Evolutionary conservation across 2,797 vertebrate species (phyloP).

Genomic region (Acipenser ruthenus): DNA sequence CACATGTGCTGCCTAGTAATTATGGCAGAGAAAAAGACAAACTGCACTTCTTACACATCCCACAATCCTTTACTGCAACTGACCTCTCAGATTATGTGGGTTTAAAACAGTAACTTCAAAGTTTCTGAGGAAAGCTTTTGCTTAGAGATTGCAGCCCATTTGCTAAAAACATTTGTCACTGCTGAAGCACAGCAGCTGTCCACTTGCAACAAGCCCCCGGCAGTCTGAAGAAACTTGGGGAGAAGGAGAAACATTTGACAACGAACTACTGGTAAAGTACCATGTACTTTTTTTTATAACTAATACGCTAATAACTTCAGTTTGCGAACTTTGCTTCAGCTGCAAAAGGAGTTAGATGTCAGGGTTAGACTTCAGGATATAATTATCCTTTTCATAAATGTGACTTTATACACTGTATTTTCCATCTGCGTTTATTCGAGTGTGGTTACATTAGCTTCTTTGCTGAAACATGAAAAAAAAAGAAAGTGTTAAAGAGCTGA

Average conservation of each 20-base stretch:
- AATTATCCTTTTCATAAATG: conserved; percentile 39
- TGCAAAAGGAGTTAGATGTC: conserved; percentile 22
- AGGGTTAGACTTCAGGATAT: conserved; percentile 42
- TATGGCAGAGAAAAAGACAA: conserved; percentile 40
- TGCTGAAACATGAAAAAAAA: conserved; percentile 15
- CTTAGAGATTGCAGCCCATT: conserved; percentile 24
- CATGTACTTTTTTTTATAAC: conserved; percentile 16
- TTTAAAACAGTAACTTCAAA: conserved; percentile 24
- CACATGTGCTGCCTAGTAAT: conserved; percentile 36
- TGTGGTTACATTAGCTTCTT: conserved; percentile 31
- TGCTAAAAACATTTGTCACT: conserved; percentile 42
- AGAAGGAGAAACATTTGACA: conserved; percentile 35
- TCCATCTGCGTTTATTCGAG: conserved; percentile 30
- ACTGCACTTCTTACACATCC: conserved; percentile 27
- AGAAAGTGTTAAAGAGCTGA: no score
- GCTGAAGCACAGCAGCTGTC: conserved; percentile 36
- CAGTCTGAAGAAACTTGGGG: conserved; percentile 34
- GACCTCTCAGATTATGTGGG: conserved; percentile 25
- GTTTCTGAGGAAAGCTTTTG: conserved; percentile 32
- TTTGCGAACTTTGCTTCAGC: conserved; percentile 23
- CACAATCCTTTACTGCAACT: conserved; percentile 29
- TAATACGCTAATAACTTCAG: conserved; percentile 21
- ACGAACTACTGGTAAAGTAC: conserved; percentile 46
- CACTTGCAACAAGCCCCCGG: conserved; percentile 28
- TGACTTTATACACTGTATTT: conserved; percentile 36